These are phyloP conservation scores for Prorops nasuta DNA, from an alignment of 1,140 invertebrate genomes.

Conservation along the genomic window DNA sequence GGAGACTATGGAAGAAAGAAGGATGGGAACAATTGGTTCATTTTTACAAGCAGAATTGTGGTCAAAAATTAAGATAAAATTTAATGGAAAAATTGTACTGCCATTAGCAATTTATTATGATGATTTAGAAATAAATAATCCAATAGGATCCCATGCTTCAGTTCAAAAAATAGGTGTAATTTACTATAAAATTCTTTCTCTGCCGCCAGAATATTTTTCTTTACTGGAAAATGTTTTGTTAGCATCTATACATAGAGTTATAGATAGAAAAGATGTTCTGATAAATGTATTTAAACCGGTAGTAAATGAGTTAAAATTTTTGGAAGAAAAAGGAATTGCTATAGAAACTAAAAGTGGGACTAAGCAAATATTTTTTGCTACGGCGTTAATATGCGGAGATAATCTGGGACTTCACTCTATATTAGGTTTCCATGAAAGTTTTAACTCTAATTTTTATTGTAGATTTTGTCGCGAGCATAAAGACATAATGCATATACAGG, in stretches of 20 bases:
- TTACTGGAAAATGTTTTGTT: slow-evolving; percentile 37
- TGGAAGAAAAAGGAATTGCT: slow-evolving; percentile 6
- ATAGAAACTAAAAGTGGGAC: slow-evolving; percentile 1
- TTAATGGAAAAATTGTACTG: slow-evolving; percentile 28
- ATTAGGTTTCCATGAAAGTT: slow-evolving; percentile 13
- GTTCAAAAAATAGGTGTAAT: slow-evolving; percentile 34
- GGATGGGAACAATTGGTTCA: slow-evolving; percentile 11
- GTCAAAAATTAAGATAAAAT: slow-evolving; percentile 22
- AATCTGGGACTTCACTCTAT: slow-evolving; percentile 19
- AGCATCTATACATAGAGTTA: slow-evolving; percentile 24
- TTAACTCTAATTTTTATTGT: slow-evolving; percentile 14
- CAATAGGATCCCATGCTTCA: slow-evolving; percentile 29
- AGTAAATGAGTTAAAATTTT: slow-evolving; percentile 9
- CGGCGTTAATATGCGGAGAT: slow-evolving; percentile 17
- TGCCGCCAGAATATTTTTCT: slow-evolving; percentile 29
- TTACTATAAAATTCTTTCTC: too few relatives aligned
- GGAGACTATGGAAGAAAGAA: slow-evolving; percentile 14
- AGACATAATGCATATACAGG: slow-evolving; percentile 6
- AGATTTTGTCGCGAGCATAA: slow-evolving; percentile 9
- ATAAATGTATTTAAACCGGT: slow-evolving; percentile 10
- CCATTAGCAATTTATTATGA: slow-evolving; percentile 38
- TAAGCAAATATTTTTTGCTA: slow-evolving; percentile 15
- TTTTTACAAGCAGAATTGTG: slow-evolving; percentile 21
- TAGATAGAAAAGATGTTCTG: slow-evolving; percentile 22
- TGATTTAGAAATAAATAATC: slow-evolving; percentile 41